Conservation (phyloP, 2,888 invertebrate species). For the Vannuccia rotundouncinata region DNA sequence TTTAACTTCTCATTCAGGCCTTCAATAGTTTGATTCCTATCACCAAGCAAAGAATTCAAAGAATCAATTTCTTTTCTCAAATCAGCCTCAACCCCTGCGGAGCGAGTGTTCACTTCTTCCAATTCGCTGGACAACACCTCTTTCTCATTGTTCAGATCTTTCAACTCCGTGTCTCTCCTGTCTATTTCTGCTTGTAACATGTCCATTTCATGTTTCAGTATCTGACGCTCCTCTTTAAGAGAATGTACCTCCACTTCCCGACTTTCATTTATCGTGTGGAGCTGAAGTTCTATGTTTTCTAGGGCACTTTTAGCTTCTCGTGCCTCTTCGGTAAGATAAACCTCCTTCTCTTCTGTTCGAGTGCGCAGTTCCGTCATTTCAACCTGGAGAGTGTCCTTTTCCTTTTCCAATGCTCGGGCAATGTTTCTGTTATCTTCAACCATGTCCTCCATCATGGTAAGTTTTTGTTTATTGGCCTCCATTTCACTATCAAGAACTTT, state of each 20-base stretch:
- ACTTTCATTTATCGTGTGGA: neutral
- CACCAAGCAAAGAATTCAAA: neutral
- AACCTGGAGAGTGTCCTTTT: slow-evolving; percentile 35
- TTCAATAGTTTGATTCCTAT: neutral
- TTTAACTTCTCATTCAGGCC: neutral
- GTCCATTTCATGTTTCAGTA: slow-evolving; percentile 14
- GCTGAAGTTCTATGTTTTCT: slow-evolving; percentile 18
- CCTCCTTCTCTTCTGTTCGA: slow-evolving; percentile 37
- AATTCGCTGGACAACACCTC: neutral
- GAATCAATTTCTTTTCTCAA: neutral
- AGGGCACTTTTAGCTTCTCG: slow-evolving; percentile 31
- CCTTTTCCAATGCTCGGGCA: slow-evolving; percentile 38
- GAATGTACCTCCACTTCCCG: slow-evolving; percentile 5
- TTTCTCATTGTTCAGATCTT: slow-evolving; percentile 1
- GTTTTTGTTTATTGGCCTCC: neutral
- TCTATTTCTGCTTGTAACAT: neutral
- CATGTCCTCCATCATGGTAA: slow-evolving; percentile 18
- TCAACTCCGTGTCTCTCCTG: neutral
- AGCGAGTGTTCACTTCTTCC: neutral
- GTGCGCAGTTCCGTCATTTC: slow-evolving; percentile 32
- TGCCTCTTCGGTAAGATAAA: slow-evolving; percentile 31
- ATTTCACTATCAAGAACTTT: neutral
- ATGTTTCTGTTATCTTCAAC: slow-evolving; percentile 39
- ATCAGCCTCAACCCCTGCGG: neutral
- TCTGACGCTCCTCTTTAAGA: neutral